Conservation (phyloP, 2,113 vertebrate species). For the Etheostoma spectabile region DNA sequence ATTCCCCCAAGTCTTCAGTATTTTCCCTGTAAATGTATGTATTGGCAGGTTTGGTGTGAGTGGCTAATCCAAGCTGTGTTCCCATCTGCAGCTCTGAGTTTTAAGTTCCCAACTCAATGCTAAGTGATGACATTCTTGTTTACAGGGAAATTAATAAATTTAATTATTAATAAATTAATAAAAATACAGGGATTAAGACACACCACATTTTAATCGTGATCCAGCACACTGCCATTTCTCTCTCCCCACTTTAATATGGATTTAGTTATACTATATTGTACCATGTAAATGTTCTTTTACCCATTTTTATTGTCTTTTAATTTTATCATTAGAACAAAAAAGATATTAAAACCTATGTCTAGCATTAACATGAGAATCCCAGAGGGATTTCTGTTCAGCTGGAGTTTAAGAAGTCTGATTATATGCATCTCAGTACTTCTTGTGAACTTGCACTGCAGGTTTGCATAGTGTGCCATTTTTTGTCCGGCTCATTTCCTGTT, state of each 20-base stretch:
- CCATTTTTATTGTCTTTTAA: background rate
- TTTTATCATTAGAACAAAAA: background rate
- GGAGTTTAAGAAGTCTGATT: slow-evolving; percentile 9
- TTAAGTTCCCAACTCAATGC: slow-evolving; percentile 20
- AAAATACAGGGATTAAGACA: background rate
- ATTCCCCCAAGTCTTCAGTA: slow-evolving; percentile 10
- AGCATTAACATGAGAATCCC: slow-evolving; percentile 7
- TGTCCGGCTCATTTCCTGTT: slow-evolving; percentile 2
- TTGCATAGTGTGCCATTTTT: background rate
- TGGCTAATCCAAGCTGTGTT: slow-evolving; percentile 38
- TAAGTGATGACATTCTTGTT: slow-evolving; percentile 4
- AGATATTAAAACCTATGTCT: background rate
- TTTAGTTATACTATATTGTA: background rate
- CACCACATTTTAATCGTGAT: background rate
- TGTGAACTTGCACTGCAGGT: slow-evolving; percentile 15
- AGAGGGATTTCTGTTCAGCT: background rate
- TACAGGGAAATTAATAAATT: no score
- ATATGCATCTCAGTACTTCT: slow-evolving; percentile 24
- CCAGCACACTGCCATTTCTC: background rate
- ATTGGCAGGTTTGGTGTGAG: slow-evolving; percentile 19
- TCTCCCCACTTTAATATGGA: background rate
- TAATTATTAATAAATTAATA: no score
- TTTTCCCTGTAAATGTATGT: slow-evolving; percentile 29
- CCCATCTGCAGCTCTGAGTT: slow-evolving; percentile 36
- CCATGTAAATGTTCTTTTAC: background rate